Conservation (phyloP, 2,888 invertebrate genomes). For the Tromatobia lineatoria region DNA sequence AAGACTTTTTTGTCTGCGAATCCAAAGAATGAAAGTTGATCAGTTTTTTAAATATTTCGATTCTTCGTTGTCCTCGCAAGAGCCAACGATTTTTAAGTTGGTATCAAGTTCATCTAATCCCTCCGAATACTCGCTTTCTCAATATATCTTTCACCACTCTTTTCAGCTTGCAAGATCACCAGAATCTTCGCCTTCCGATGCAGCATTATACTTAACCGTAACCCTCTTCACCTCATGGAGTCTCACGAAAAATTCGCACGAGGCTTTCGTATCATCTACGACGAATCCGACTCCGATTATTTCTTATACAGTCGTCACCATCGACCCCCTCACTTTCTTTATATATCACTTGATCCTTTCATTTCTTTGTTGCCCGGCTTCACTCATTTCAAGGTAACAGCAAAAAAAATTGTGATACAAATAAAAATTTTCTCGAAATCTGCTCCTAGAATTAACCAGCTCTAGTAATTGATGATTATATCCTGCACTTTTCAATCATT, state of each 20-base stretch:
- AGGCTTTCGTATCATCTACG: conserved; percentile 75
- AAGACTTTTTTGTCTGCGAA: not conserved
- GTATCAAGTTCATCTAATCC: conserved; percentile 58
- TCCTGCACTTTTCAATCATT: no score
- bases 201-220: conserved; percentile 46
- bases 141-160: conserved; percentile 43
- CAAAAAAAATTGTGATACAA: no score
- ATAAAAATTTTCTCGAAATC: no score
- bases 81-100: conserved; percentile 26
- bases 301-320: conserved; percentile 52
- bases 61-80: not conserved
- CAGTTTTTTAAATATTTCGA: not conserved
- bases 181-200: conserved; percentile 30
- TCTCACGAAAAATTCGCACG: conserved; percentile 80
- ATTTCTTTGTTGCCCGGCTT: not conserved
- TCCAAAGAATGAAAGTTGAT: conserved; percentile 5
- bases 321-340: conserved; percentile 26
- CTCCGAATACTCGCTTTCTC: conserved; percentile 42
- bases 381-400: no score
- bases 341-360: conserved; percentile 32
- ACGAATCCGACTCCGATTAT: conserved; percentile 71
- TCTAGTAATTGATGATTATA: no score
- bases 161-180: conserved; percentile 31
- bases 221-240: conserved; percentile 69
- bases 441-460: no score